These are phyloP conservation scores for Nezara viridula DNA, from an alignment of 2,888 invertebrate genomes.

Conservation along the genomic window DNA sequence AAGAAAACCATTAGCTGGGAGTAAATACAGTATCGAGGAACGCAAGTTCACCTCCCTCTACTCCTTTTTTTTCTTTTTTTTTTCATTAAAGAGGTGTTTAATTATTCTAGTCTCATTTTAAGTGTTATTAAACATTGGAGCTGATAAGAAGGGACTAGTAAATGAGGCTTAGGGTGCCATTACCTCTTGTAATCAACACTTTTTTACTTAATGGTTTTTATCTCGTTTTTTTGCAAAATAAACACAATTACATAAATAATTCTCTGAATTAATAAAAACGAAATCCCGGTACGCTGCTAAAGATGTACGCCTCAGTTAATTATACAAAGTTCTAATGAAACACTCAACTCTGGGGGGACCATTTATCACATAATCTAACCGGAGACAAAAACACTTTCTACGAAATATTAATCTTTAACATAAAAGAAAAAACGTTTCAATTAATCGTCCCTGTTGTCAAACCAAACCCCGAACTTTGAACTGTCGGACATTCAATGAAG, in stretches of 20 bases:
- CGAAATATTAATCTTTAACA: slow-evolving; percentile 6
- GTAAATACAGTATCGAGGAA: background rate
- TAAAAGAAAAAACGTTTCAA: background rate
- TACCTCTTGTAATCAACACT: slow-evolving; percentile 12
- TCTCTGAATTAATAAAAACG: background rate
- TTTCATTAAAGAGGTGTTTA: slow-evolving; percentile 26
- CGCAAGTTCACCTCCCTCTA: background rate
- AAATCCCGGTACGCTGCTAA: background rate
- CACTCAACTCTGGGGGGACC: background rate
- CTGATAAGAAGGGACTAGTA: slow-evolving; percentile 26
- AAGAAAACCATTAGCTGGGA: background rate
- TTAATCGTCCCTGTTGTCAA: background rate
- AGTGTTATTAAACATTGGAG: slow-evolving; percentile 34
- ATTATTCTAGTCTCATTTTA: slow-evolving; percentile 44
- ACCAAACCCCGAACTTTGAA: background rate
- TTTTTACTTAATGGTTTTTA: background rate
- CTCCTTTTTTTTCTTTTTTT: background rate
- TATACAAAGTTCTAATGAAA: slow-evolving; percentile 35
- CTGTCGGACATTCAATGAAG: background rate
- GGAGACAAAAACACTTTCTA: background rate
- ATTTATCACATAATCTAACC: slow-evolving; percentile 20
- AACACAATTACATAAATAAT: slow-evolving; percentile 9
- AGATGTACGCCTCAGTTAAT: background rate
- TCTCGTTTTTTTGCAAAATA: background rate
- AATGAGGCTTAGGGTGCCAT: slow-evolving; percentile 10